Base-by-base conservation (phyloP, 1,140 invertebrate species). In the Harlomillsia oculata region DNA sequence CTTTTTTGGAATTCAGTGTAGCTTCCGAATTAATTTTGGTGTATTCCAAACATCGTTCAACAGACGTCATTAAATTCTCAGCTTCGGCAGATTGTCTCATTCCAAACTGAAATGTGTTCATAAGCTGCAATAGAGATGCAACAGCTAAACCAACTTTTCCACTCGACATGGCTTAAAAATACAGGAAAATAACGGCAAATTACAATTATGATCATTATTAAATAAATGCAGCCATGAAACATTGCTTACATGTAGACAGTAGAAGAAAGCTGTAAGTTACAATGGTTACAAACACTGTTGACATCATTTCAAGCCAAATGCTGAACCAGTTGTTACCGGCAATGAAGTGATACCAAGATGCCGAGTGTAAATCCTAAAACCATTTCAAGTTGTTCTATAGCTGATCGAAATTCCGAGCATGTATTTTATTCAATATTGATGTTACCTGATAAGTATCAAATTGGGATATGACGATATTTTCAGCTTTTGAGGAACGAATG, bases 21-120 rank as follows among this genome's bases (percentile, higher is more conserved):
- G 45, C 56, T 48, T 62, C 54, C 20, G 59, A 30, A n/a, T 77
- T 75, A 39, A 82, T 67, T 32, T 78, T 76, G 16, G 78, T 81
- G 68, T 88, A 91, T 68, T 91, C 84, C 0, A 87, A 64, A 1
- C 91, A 78, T 29, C 88, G 74, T 69, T 93, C 88, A 0, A 92
- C 86, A 13, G 80, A 87, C 0, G 85, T 90, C 85, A 92, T 90
- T 69, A 89, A 81, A 66, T 86, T 87, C 62, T 87, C 83, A 5
- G 86, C 70, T 67, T 88, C 84, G 0, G 89, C 85, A 16, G 84
- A 88, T 65, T 94, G 89, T 52, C 89, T 72, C 75, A 80, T 86
- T 3, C 85, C 87, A 78, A 85, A 89, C 69, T 90, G 87, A 54
- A 90, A 37, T n/a, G 28, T 52, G 26, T 58, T 58, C 56, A 58